These are phyloP conservation scores for Aphaenogaster floridana DNA, from an alignment of 1,140 invertebrate genomes.

Conservation along the genomic window DNA sequence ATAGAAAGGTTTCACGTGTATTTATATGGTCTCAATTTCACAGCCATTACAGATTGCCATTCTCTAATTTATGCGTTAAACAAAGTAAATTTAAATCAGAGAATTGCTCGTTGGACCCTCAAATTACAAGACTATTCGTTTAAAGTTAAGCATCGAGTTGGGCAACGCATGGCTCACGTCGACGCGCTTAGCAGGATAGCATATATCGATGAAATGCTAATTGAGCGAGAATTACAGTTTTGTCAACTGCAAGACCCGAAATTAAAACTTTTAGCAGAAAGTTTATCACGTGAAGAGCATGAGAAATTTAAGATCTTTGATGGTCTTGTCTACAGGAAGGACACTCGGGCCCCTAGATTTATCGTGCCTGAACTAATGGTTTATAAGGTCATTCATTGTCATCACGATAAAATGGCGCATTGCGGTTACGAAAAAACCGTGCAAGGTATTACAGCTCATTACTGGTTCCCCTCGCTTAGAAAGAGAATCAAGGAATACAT, in stretches of 20 bases:
- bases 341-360: background rate
- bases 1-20: constrained; percentile 12
- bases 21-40: background rate
- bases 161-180: background rate
- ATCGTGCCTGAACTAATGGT: background rate
- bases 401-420: background rate
- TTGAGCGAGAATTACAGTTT: background rate
- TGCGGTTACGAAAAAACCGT: background rate
- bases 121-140: background rate
- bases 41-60: background rate
- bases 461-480: background rate
- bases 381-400: background rate
- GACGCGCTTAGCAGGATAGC: background rate
- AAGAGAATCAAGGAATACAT: background rate
- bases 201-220: background rate
- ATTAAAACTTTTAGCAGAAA: background rate
- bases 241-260: background rate
- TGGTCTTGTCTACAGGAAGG: background rate
- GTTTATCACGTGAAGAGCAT: too few relatives aligned
- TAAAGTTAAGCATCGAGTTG: background rate
- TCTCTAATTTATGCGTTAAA: background rate
- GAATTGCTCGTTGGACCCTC: background rate
- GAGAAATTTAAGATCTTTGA: background rate
- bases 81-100: background rate
- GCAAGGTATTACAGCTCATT: background rate